Conservation (phyloP, 2,113 vertebrate genomes). For the Coreoperca whiteheadi region DNA sequence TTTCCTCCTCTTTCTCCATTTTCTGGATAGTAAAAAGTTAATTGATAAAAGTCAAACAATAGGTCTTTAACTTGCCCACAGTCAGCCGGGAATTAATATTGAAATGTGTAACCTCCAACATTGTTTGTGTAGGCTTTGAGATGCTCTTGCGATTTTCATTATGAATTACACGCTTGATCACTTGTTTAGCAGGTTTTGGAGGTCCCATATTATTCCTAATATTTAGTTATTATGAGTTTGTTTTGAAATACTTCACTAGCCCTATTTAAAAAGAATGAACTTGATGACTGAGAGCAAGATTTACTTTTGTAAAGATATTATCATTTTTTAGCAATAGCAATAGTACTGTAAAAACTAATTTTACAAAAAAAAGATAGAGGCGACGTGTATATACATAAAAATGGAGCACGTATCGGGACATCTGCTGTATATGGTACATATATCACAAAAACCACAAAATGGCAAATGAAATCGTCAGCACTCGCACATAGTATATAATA, state of each 20-base stretch:
- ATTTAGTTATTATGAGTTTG: neutral
- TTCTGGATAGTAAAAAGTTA: conserved; percentile 11
- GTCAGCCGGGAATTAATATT: neutral
- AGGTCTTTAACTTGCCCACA: neutral
- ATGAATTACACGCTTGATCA: neutral
- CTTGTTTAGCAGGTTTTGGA: neutral
- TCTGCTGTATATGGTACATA: no score
- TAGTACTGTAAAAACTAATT: no score
- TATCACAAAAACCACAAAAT: no score
- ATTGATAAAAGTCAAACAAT: conserved; percentile 37
- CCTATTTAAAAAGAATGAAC: neutral
- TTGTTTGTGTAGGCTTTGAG: conserved; percentile 14
- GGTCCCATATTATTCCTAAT: neutral
- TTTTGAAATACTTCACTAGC: neutral
- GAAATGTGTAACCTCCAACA: conserved; percentile 11
- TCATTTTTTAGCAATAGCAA: no score
- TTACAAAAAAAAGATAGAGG: no score
- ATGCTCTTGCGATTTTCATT: neutral
- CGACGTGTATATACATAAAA: no score
- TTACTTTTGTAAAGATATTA: neutral
- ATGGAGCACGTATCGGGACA: no score
- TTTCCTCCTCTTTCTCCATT: neutral
- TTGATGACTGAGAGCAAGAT: neutral
- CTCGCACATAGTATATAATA: no score
- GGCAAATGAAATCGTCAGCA: no score